phyloP scores from a whole-genome alignment of 2,113 vertebrate genomes.

The Podiceps cristatus region DNA sequence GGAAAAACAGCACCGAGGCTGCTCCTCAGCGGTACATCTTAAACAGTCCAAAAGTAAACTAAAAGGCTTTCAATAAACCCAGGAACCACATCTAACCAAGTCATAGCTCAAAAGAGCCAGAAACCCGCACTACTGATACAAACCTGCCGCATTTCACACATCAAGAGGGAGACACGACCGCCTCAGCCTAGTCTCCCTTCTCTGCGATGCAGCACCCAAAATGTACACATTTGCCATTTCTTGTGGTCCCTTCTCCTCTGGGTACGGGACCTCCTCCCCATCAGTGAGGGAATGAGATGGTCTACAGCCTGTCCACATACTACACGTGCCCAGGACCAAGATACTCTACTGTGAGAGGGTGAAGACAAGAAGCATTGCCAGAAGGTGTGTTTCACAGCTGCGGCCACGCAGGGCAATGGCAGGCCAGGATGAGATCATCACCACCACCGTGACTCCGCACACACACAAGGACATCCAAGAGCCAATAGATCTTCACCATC shows the following conservation, averaged over 20 bases:
- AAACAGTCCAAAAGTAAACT: neutral
- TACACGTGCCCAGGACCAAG: neutral
- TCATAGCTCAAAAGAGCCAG: neutral
- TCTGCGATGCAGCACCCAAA: neutral
- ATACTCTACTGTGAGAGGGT: neutral
- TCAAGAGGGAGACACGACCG: rapidly evolving
- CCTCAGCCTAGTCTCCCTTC: neutral
- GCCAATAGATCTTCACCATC: neutral
- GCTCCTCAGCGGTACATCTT: neutral
- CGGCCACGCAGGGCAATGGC: rapidly evolving
- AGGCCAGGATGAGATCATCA: neutral
- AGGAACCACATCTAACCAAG: neutral
- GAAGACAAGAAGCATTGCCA: neutral
- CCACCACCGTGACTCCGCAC: rapidly evolving
- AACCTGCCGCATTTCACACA: neutral
- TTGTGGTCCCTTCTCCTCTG: neutral
- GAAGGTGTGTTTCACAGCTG: neutral
- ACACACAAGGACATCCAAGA: neutral
- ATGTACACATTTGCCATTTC: neutral
- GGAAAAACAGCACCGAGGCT: neutral
- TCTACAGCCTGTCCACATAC: neutral
- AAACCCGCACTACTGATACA: neutral
- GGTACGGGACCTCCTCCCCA: neutral
- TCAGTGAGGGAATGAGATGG: neutral
- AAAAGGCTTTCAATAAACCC: neutral